phyloP scores from a whole-genome alignment of 2,888 invertebrate species.

The Aphidius colemani region DNA sequence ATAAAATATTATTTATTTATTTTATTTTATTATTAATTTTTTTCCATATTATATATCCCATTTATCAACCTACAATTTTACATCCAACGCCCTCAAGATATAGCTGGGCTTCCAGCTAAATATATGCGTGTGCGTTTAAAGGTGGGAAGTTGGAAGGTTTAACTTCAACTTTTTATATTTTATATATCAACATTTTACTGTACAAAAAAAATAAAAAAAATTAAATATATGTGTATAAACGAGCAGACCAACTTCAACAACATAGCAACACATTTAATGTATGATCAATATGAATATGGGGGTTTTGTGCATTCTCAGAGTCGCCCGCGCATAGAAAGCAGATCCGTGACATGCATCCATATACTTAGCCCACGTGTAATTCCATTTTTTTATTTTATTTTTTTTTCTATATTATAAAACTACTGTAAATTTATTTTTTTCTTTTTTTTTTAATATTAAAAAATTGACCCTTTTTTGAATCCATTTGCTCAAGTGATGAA shows the following conservation, averaged over 20 bases:
- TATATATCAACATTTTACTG: conserved; percentile 21
- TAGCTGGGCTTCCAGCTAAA: neutral
- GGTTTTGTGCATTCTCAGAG: conserved; percentile 40
- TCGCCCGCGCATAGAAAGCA: conserved; percentile 55
- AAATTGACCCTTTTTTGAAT: too few species aligned
- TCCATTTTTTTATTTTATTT: conserved; percentile 26
- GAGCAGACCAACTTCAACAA: neutral
- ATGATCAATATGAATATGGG: conserved; percentile 30
- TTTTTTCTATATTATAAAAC: neutral
- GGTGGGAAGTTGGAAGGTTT: conserved; percentile 30
- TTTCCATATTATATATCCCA: too few species aligned
- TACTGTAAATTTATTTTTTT: neutral
- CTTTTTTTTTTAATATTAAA: conserved; percentile 5
- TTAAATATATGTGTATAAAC: conserved; percentile 20
- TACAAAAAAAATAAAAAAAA: conserved; percentile 15
- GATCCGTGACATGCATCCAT: conserved; percentile 40
- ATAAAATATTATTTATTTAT: too few species aligned
- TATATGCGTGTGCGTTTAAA: conserved; percentile 17
- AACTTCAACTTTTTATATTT: neutral
- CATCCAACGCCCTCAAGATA: conserved; percentile 2
- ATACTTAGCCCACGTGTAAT: conserved; percentile 48
- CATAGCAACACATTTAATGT: conserved; percentile 1
- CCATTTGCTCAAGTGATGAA: too few species aligned
- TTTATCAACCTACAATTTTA: neutral
- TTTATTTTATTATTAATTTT: too few species aligned